Base-by-base conservation (phyloP, 1,140 invertebrate species). In the Drosophila baimaii region DNA sequence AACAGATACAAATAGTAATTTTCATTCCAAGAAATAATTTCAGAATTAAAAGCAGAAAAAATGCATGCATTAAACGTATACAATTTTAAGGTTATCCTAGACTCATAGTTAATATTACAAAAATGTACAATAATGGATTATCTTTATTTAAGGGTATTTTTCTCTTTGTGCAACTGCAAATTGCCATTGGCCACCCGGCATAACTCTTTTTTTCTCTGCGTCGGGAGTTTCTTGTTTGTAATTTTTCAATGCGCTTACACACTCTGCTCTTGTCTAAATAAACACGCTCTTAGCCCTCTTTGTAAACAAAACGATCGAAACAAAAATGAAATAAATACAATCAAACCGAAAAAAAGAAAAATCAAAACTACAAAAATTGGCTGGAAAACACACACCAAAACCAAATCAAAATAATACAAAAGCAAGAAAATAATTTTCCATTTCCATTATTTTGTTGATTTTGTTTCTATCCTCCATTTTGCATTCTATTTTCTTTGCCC, bases 231-330 rank as follows among this genome's bases (percentile, higher is more conserved):
- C 10, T 21, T 21, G n/a, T 25, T 31, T 54, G 51, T 41, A 59
- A 58, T 47, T 66, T 64, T 73, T 27, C 43, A 68, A 77, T 81
- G 70, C 85, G 81, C 72, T 85, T 80, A 80, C 79, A 90, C 44
- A 86, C 81, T 81, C 78, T 65, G 68, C 52, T 80, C 69, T 66
- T 59, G 56, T 63, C 82, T 66, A 81, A 86, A 90, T 83, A 86
- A 90, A 75, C 73, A 88, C 80, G 77, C 84, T 84, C 84, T 70
- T 54, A 61, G 79, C 63, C 78, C 80, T 69, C 75, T 72, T 84
- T 69, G 44, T 81, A 83, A 81, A 84, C 79, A 81, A 77, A 47
- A 23, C 21, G 25, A 41, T 19, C n/a, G 46, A 61, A 68, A 43
- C 35, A 52, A 74, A 62, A 63, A 51, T 72, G 47, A 62, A 49